Evolutionary conservation across 2,797 vertebrate genomes (phyloP), one percentile per base, ranked within the genome.

Genomic region (Danio aesculapii): DNA sequence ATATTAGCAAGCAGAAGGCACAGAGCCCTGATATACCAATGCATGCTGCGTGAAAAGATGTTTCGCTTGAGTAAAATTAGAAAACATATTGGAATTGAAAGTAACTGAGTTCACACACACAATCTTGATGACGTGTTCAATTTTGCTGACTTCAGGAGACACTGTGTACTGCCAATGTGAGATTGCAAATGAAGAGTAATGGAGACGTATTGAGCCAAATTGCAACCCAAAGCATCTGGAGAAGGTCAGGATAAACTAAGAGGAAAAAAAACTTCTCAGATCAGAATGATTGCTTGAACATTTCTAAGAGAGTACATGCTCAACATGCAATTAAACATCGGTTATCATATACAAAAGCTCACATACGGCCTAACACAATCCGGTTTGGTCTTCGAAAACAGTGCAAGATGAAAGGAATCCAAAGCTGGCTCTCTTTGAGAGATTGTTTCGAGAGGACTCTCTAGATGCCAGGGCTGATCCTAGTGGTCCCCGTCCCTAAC

Each of bases 381-480:
- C 90, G 84, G 90, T 91, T 93, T 90, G 79, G 85, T 86, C 89
- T 84, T 88, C 85, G 88, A 92, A 88, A 86, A 84, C 83, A 83
- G 78, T 77, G 80, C 49, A 80, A 91, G 89, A 92, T 93, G 90
- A 94, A 94, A 93, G 92, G 6, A 14, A 69, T 82, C 43, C 55
- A 67, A 13, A 21, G 9, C 30, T 55, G 69, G 50, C 41, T 59
- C 47, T 59, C 70, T 71, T 46, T 12, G 6, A 10, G 61, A 41
- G 53, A 81, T 41, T 67, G 72, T 76, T 84, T 85, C 59, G 61
- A 50, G 19, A 73, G 81, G 59, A 76, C 84, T 88, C 87, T 72
- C 83, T 84, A 86, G 84, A 87, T 88, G 88, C 84, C 87, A 73
- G 75, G 76, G 69, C 77, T 79, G 80, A 81, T 85, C 89, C 84